Percentiles rank a stretch among this genome's conserved stretches.
Evolutionary conservation across 2,888 invertebrate genomes (phyloP).

Genomic region (Drosophila basisetae): DNA sequence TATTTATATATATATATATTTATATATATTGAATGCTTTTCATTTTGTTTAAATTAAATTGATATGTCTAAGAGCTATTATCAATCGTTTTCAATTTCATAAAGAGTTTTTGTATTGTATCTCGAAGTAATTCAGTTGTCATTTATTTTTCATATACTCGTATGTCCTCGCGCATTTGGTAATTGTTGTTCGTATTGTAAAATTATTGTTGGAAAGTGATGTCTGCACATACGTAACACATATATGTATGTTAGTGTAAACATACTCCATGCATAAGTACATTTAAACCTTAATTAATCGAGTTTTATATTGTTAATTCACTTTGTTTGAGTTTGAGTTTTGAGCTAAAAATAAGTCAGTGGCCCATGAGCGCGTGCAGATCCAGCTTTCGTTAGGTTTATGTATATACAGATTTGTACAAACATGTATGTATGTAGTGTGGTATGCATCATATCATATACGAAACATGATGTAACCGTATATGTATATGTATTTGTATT

Average conservation of each 20-base stretch:
- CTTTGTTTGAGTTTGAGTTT: constrained; percentile 46
- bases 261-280: constrained; percentile 10
- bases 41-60: constrained; percentile 78
- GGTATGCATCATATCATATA: constrained; percentile 11
- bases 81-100: constrained; percentile 84
- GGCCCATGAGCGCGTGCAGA: constrained; percentile 35
- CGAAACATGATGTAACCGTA: constrained; percentile 8
- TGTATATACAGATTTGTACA: constrained; percentile 47
- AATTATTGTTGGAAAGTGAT: constrained; percentile 54
- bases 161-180: constrained; percentile 4
- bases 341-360: constrained; percentile 56
- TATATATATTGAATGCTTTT: constrained; percentile 43
- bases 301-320: constrained; percentile 60
- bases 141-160: constrained; percentile 15
- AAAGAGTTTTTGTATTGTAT: constrained; percentile 62
- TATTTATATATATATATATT: constrained; percentile 35
- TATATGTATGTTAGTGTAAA: neutral
- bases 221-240: constrained; percentile 22
- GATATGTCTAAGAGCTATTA: constrained; percentile 86
- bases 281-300: constrained; percentile 35
- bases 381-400: constrained; percentile 32
- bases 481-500: constrained; percentile 39
- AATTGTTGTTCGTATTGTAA: constrained; percentile 25
- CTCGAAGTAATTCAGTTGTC: constrained; percentile 58
- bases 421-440: constrained; percentile 4